Percentiles rank a stretch among this genome's conserved stretches.
Evolutionary conservation across 2,113 vertebrate genomes (phyloP).

Genomic region (Mungos mungo): DNA sequence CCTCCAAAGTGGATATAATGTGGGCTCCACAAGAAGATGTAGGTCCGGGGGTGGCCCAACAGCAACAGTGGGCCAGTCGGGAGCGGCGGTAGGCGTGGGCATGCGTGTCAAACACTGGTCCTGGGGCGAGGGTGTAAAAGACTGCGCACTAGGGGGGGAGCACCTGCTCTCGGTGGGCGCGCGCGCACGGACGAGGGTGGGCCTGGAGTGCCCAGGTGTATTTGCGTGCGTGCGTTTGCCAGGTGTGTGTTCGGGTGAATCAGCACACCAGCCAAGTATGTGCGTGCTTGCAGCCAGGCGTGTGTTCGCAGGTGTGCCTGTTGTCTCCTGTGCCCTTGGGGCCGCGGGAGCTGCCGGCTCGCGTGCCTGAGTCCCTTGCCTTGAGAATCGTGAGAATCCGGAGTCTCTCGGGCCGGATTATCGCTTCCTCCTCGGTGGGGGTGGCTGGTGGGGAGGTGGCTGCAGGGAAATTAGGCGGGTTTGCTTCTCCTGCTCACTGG

Average conservation of each 20-base stretch:
- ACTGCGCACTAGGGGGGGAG: background rate
- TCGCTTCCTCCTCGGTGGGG: background rate
- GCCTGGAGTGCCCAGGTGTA: background rate
- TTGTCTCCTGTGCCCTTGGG: background rate
- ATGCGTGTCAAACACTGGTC: background rate
- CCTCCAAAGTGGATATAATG: background rate
- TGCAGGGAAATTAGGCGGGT: background rate
- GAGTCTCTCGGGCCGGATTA: background rate
- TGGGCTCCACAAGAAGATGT: background rate
- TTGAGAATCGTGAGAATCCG: background rate
- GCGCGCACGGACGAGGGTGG: background rate
- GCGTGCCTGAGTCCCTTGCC: background rate
- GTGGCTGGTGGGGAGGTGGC: background rate
- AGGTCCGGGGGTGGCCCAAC: background rate
- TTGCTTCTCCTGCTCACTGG: background rate
- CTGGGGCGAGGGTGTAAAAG: too few species aligned
- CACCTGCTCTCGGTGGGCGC: background rate
- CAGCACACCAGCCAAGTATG: background rate
- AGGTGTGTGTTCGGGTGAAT: slow-evolving; percentile 18
- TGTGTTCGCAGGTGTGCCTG: slow-evolving; percentile 50
- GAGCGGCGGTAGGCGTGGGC: too few species aligned
- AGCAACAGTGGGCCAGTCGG: background rate
- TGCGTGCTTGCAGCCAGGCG: background rate
- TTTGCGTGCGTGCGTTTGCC: background rate
- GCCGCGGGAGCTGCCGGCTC: background rate